Conservation (phyloP, 2,113 vertebrate species). For the Hirundichthys speculiger region DNA sequence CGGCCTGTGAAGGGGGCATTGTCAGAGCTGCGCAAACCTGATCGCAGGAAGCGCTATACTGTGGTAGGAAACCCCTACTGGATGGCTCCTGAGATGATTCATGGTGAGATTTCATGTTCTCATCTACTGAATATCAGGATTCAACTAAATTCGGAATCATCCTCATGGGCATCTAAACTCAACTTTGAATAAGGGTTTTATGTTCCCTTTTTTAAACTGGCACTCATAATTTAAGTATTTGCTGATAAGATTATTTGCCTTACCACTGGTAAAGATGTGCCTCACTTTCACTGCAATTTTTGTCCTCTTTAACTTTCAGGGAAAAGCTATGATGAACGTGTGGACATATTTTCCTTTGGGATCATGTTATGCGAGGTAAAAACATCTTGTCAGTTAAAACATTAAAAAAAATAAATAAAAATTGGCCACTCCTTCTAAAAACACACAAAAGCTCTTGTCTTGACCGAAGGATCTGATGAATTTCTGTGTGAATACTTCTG, state of each 20-base stretch:
- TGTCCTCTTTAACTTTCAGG: slow-evolving; percentile 74
- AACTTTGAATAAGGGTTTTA: not conserved
- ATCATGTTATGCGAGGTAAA: slow-evolving; percentile 95
- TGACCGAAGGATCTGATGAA: not conserved
- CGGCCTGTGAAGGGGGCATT: slow-evolving; percentile 61
- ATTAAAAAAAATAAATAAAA: too few relatives aligned
- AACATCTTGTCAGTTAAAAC: not conserved
- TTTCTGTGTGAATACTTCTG: not conserved
- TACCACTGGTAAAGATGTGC: not conserved
- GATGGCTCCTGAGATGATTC: slow-evolving; percentile 99
- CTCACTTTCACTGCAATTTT: not conserved
- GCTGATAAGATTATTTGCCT: too few relatives aligned
- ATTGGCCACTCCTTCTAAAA: not conserved
- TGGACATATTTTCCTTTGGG: slow-evolving; percentile 97
- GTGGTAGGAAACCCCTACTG: slow-evolving; percentile 98
- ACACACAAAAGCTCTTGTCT: not conserved
- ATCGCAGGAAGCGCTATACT: slow-evolving; percentile 93
- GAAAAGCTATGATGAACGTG: slow-evolving; percentile 93
- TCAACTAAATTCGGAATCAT: not conserved
- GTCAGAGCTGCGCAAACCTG: slow-evolving; percentile 84
- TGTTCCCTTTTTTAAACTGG: too few relatives aligned
- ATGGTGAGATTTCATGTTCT: slow-evolving; percentile 79
- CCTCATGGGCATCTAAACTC: not conserved
- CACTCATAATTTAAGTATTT: too few relatives aligned
- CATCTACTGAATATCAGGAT: not conserved